Evolutionary conservation across 1,140 invertebrate species (phyloP).

Genomic region (Pinna nobilis): DNA sequence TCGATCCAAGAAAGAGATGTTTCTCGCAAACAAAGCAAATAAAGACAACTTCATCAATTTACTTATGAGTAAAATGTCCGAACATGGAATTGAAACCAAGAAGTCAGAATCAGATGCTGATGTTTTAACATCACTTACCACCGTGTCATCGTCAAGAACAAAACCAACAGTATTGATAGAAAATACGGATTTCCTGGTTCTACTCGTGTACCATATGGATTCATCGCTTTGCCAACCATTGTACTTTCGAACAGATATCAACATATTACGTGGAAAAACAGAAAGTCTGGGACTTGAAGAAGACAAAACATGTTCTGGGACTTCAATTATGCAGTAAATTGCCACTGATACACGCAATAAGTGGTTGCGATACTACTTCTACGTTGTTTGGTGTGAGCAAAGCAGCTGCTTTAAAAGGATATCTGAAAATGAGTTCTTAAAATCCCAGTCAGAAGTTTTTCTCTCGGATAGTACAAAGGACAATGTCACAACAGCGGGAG

Average conservation of each 20-base stretch:
- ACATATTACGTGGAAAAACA: too few relatives aligned
- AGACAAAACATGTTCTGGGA: constrained; percentile 8
- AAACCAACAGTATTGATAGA: constrained; percentile 15
- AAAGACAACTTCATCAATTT: constrained; percentile 26
- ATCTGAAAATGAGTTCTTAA: background rate
- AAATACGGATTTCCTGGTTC: constrained; percentile 31
- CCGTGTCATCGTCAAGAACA: constrained; percentile 6
- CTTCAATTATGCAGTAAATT: background rate
- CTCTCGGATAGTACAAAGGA: too few relatives aligned
- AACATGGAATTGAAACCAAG: background rate
- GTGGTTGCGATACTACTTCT: constrained; percentile 35
- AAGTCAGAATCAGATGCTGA: constrained; percentile 21
- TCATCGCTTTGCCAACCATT: too few relatives aligned
- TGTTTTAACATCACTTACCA: constrained; percentile 20
- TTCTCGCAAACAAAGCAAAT: constrained; percentile 17
- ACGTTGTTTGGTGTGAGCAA: background rate
- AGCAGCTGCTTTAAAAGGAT: constrained; percentile 2
- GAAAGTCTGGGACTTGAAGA: constrained; percentile 27
- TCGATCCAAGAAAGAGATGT: constrained; percentile 7
- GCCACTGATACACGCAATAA: constrained; percentile 24
- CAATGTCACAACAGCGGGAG: background rate
- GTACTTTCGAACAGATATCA: constrained; percentile 21
- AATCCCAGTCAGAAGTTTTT: too few relatives aligned
- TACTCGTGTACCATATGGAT: background rate
- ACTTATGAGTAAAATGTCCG: background rate